Conservation (phyloP, 2,113 vertebrate species). For the Phrynocephalus versicolor region DNA sequence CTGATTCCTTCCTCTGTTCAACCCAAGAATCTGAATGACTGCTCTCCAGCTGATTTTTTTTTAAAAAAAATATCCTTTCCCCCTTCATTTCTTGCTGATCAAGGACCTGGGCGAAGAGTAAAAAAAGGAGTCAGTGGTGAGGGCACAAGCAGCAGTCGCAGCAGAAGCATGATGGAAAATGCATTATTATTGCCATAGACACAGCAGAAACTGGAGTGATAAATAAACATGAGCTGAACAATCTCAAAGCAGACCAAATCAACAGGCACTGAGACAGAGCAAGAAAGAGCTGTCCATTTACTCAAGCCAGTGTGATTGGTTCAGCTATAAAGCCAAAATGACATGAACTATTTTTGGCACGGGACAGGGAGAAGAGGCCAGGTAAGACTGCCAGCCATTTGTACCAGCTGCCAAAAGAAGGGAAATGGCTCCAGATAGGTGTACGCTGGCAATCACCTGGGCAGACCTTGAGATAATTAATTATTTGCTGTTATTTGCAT, state of each 20-base stretch:
- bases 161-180: not conserved
- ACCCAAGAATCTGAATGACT: not conserved
- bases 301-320: not conserved
- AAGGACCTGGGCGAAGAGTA: not conserved
- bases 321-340: not conserved
- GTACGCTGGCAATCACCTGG: not conserved
- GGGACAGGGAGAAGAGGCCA: not conserved
- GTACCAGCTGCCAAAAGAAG: not conserved
- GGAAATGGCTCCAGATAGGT: not conserved
- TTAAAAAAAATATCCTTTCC: not conserved
- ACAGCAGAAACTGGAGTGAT: not conserved
- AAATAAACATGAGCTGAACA: conserved; percentile 19
- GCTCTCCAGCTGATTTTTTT: not conserved
- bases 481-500: not conserved
- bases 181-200: not conserved
- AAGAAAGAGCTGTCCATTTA: not conserved
- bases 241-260: not conserved
- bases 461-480: not conserved
- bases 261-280: not conserved
- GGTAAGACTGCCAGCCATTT: not conserved
- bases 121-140: conserved; percentile 4
- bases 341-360: not conserved
- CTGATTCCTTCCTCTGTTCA: not conserved
- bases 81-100: not conserved
- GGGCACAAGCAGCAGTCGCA: not conserved